These are phyloP conservation scores for Anthrax anthrax DNA, from an alignment of 2,888 invertebrate species.

Conservation along the genomic window DNA sequence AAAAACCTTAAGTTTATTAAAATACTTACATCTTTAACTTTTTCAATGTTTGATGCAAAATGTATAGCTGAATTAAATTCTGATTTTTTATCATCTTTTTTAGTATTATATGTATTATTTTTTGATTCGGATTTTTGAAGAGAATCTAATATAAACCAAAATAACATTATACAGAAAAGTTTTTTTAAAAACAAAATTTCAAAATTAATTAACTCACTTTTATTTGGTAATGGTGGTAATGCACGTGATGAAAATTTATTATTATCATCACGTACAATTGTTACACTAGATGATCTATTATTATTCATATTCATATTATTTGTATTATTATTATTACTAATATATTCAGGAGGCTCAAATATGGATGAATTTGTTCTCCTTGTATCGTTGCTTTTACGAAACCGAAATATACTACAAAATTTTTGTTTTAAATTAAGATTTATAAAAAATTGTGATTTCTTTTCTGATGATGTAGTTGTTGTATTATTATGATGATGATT, in stretches of 20 bases:
- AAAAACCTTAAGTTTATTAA: not conserved
- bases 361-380: not conserved
- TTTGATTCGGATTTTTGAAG: not conserved
- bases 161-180: not conserved
- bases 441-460: constrained; percentile 56
- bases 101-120: constrained; percentile 1
- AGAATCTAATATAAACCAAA: not conserved
- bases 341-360: not conserved
- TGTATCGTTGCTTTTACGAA: constrained; percentile 37
- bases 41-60: constrained; percentile 82
- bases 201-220: constrained; percentile 23
- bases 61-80: constrained; percentile 44
- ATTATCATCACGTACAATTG: constrained; percentile 24
- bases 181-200: not conserved
- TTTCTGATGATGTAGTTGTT: constrained; percentile 31
- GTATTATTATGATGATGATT: constrained; percentile 15
- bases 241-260: constrained; percentile 49
- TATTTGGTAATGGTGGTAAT: constrained; percentile 48
- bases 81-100: constrained; percentile 21
- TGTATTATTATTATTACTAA: constrained; percentile 16
- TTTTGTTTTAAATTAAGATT: constrained; percentile 64
- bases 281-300: not conserved
- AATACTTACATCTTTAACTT: constrained; percentile 81
- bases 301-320: constrained; percentile 8
- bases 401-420: constrained; percentile 71